A percentile compares a stretch with the other conserved stretches of the same genome.
Evolutionary conservation across 2,797 vertebrate genomes (phyloP).

Genomic region (Nannoperca australis): DNA sequence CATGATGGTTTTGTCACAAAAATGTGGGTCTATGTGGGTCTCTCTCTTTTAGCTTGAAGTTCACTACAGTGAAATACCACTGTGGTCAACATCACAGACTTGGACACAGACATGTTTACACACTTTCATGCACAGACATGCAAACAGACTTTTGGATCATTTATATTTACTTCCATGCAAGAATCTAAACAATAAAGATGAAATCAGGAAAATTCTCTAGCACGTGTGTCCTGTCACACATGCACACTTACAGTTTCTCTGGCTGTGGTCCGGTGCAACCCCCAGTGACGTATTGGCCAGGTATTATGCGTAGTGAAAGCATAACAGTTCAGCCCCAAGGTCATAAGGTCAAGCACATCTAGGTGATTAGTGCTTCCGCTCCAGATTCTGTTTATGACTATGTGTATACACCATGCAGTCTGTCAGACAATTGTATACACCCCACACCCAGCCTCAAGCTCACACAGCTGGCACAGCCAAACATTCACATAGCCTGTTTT

Average conservation of each 20-base stretch:
- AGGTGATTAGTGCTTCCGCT: conserved; percentile 77
- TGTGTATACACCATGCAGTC: conserved; percentile 79
- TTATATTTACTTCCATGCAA: conserved; percentile 63
- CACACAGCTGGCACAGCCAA: conserved; percentile 80
- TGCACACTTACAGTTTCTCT: conserved; percentile 21
- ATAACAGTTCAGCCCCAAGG: conserved; percentile 59
- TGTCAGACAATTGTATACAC: conserved; percentile 78
- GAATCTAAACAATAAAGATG: conserved; percentile 58
- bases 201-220: conserved; percentile 42
- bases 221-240: conserved; percentile 35
- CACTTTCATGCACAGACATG: conserved; percentile 53
- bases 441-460: conserved; percentile 74
- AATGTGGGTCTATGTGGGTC: conserved; percentile 47
- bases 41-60: conserved; percentile 38
- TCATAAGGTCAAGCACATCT: conserved; percentile 75
- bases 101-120: conserved; percentile 66
- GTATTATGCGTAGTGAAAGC: conserved; percentile 59
- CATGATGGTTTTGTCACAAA: conserved; percentile 72
- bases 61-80: conserved; percentile 45
- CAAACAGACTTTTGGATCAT: conserved; percentile 69
- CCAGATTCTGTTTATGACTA: conserved; percentile 80
- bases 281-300: conserved; percentile 30
- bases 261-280: conserved; percentile 37
- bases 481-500: conserved; percentile 74
- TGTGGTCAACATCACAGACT: conserved; percentile 77